These are phyloP conservation scores for Colaptes auratus DNA, from an alignment of 2,113 vertebrate genomes.

Conservation along the genomic window DNA sequence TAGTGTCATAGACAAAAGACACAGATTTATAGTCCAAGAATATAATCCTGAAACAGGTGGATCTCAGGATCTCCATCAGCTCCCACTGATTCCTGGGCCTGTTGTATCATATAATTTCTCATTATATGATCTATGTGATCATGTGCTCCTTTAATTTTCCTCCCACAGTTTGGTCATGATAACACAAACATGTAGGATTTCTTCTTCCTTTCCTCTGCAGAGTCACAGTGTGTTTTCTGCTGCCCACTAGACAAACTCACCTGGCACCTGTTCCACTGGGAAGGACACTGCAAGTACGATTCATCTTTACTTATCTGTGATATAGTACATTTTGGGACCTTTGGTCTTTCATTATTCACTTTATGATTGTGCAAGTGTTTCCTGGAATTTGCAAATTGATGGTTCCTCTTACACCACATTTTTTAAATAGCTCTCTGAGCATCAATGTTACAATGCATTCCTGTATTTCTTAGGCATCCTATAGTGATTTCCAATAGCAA, in stretches of 20 bases:
- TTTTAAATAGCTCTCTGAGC: background rate
- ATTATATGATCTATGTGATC: too few relatives aligned
- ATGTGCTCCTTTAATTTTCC: background rate
- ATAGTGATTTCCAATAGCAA: background rate
- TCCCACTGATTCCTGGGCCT: background rate
- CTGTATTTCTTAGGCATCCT: background rate
- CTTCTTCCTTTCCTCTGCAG: background rate
- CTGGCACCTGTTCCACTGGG: background rate
- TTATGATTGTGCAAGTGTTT: background rate
- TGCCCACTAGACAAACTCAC: background rate
- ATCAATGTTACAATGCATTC: background rate
- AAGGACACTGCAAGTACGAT: background rate
- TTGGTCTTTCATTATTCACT: background rate
- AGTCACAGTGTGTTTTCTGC: background rate
- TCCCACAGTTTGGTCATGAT: background rate
- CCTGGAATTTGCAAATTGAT: background rate
- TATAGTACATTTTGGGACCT: background rate
- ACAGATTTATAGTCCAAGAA: background rate
- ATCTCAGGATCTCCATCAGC: background rate
- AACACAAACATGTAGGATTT: background rate
- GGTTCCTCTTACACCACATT: background rate
- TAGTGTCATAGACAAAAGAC: background rate
- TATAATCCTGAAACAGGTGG: fast-evolving
- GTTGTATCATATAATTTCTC: background rate
- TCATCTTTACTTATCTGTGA: background rate